These are phyloP conservation scores for Metaphire vulgaris DNA, from an alignment of 1,140 invertebrate species.

Conservation along the genomic window DNA sequence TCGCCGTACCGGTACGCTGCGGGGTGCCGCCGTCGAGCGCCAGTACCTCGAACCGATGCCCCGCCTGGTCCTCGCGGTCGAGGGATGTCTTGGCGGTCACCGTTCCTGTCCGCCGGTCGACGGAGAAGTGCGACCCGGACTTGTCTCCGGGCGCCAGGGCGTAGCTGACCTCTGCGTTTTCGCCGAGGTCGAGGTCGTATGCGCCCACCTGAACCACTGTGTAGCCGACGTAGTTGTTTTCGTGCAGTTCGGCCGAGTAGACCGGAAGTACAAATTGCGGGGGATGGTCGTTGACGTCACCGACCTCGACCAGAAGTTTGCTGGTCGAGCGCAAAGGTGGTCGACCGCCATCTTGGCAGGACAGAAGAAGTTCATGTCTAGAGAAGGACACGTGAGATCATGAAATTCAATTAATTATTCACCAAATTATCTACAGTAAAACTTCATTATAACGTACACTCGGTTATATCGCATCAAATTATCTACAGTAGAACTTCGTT, in stretches of 20 bases:
- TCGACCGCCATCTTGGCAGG: constrained; percentile 21
- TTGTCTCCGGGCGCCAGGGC: not conserved
- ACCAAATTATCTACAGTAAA: too few relatives aligned
- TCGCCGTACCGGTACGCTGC: constrained; percentile 57
- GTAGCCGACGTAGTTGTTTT: constrained; percentile 60
- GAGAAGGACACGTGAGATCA: too few relatives aligned
- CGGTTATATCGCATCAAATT: too few relatives aligned
- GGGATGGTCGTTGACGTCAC: constrained; percentile 28
- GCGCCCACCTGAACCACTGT: constrained; percentile 13
- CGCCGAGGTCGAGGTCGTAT: constrained; percentile 8
- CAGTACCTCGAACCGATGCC: constrained; percentile 6
- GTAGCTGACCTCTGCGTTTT: constrained; percentile 17
- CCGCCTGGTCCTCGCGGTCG: not conserved
- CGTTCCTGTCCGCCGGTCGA: not conserved
- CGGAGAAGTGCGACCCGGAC: not conserved
- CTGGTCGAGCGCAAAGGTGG: not conserved
- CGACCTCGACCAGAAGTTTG: constrained; percentile 45
- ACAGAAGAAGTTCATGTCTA: not conserved
- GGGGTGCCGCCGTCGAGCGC: constrained; percentile 1
- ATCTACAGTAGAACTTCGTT: too few relatives aligned
- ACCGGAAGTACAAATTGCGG: constrained; percentile 13
- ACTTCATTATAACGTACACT: too few relatives aligned
- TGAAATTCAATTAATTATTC: too few relatives aligned
- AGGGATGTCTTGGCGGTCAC: constrained; percentile 6
- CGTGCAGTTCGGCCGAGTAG: constrained; percentile 54